These are phyloP conservation scores for Syrrhaptes paradoxus DNA, from an alignment of 2,113 vertebrate species.

Conservation along the genomic window DNA sequence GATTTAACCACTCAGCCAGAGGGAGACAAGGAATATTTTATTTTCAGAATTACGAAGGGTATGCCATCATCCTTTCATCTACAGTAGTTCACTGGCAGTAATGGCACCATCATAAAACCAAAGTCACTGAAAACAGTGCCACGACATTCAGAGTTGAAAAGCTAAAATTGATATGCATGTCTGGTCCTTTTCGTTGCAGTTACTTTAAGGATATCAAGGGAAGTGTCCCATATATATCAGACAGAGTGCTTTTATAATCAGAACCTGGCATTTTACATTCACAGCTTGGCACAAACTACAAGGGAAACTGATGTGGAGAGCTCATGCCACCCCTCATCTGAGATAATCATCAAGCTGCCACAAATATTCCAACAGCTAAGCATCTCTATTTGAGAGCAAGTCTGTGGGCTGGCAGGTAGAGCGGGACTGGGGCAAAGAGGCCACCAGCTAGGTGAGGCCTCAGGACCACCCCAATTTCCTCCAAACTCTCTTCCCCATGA, in stretches of 20 bases:
- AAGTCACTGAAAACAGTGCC: constrained; percentile 4
- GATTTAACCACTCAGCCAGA: constrained; percentile 33
- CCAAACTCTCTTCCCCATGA: not conserved
- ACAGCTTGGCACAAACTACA: not conserved
- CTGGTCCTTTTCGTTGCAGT: not conserved
- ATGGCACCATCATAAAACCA: not conserved
- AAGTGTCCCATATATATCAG: not conserved
- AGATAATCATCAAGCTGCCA: not conserved
- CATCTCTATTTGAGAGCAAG: not conserved
- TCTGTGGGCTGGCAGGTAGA: not conserved
- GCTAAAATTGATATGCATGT: not conserved
- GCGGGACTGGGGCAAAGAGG: not conserved
- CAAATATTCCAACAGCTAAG: not conserved
- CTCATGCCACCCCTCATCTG: not conserved
- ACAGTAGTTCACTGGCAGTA: not conserved
- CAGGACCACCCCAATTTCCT: not conserved
- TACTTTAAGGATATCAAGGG: not conserved
- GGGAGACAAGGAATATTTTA: constrained; percentile 18
- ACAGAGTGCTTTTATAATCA: constrained; percentile 4
- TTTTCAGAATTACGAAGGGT: not conserved
- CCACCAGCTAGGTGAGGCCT: not conserved
- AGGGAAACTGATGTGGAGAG: not conserved
- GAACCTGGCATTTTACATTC: not conserved
- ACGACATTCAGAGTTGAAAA: not conserved
- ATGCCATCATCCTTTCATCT: constrained; percentile 7